These are phyloP conservation scores for Borostomias antarcticus DNA, from an alignment of 2,797 vertebrate genomes.

Conservation along the genomic window DNA sequence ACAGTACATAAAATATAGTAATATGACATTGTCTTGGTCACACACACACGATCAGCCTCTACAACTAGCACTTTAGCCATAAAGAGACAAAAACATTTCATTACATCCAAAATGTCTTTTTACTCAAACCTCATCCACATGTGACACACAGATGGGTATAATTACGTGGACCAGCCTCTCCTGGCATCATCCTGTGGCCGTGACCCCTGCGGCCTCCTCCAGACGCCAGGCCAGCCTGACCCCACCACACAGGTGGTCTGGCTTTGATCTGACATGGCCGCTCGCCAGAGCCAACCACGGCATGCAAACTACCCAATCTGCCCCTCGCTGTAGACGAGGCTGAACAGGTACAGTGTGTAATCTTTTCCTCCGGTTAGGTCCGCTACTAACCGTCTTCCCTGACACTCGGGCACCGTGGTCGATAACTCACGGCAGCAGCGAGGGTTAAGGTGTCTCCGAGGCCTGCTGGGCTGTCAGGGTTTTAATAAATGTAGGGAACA, in stretches of 20 bases:
- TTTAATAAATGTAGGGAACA: conserved; percentile 97
- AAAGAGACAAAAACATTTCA: not conserved
- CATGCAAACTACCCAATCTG: conserved; percentile 66
- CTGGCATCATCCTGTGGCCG: not conserved
- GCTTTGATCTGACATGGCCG: conserved; percentile 39
- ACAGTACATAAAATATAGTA: too few relatives aligned
- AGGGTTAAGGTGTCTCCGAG: conserved; percentile 80
- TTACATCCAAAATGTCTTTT: not conserved
- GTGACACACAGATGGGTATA: conserved; percentile 39
- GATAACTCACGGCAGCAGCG: conserved; percentile 32
- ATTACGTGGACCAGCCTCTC: conserved; percentile 1
- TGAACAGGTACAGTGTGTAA: conserved; percentile 38
- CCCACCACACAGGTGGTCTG: conserved; percentile 47
- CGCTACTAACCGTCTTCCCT: conserved; percentile 24
- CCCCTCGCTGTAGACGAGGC: conserved; percentile 43
- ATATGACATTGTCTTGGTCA: too few relatives aligned
- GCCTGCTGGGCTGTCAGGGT: conserved; percentile 86
- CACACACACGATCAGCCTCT: too few relatives aligned
- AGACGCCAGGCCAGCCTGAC: conserved; percentile 30
- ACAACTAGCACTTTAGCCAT: not conserved
- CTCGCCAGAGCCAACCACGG: conserved; percentile 26
- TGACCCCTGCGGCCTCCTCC: not conserved
- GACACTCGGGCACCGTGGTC: conserved; percentile 61
- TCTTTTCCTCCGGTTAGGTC: conserved; percentile 57
- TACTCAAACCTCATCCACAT: conserved; percentile 22